These are phyloP conservation scores for Plecturocebus donacophilus DNA, from an alignment of 2,113 vertebrate genomes.

Conservation along the genomic window DNA sequence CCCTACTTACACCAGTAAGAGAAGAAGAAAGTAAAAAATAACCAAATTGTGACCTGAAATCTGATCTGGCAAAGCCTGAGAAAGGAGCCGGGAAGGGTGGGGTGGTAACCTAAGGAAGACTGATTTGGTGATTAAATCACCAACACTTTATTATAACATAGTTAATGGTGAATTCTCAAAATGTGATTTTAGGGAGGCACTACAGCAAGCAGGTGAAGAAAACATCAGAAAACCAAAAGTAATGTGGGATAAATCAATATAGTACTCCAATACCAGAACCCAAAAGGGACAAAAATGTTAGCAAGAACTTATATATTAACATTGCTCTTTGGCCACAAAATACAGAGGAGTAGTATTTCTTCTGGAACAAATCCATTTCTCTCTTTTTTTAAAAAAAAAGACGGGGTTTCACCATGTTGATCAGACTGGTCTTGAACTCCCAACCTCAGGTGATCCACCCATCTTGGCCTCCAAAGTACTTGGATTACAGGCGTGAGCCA, in stretches of 20 bases:
- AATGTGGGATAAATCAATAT: neutral
- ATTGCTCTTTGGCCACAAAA: neutral
- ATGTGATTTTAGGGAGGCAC: neutral
- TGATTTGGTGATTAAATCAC: neutral
- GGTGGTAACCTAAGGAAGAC: neutral
- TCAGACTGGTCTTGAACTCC: no score
- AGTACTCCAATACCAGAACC: neutral
- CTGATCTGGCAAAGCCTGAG: neutral
- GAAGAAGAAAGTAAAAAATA: slow-evolving; percentile 35
- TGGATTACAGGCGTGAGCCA: no score
- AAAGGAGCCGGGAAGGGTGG: neutral
- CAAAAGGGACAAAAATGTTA: slow-evolving; percentile 41
- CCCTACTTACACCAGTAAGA: neutral
- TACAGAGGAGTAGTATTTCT: neutral
- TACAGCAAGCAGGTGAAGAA: neutral
- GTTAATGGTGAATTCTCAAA: neutral
- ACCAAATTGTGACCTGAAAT: neutral
- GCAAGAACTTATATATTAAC: slow-evolving; percentile 39
- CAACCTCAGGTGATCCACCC: no score
- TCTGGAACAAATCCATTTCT: neutral
- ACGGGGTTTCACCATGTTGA: no score
- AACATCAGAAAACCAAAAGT: neutral
- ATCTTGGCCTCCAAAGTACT: no score
- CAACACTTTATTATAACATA: neutral
- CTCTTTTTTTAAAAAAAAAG: neutral